Base-by-base conservation (phyloP, 2,888 invertebrate genomes). In the Melipona beecheii region DNA sequence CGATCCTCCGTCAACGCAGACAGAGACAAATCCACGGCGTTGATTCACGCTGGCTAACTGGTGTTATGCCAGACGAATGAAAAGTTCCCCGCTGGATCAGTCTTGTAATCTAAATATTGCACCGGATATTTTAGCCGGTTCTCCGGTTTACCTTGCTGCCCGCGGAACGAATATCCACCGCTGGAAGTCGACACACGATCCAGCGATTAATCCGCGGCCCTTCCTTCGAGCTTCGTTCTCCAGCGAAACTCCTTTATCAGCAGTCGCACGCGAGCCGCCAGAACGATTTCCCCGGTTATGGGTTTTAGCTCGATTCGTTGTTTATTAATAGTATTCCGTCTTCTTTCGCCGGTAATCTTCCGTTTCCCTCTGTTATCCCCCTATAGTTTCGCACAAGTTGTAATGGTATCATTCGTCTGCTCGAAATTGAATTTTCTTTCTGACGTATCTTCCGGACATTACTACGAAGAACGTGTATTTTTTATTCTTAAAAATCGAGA, bases 61-160 rank as follows among this genome's bases (percentile, higher is more conserved):
- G 66, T 54, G 79, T 75, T 60, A 56, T 62, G 24, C 27, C 13
- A 21, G 27, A 2, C 65, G 52, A 82, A 71, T 60, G 79, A 75
- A 79, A 82, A 75, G 65, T 79, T 65, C n/a, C 50, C 21, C 50
- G 19, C 52, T n/a, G 70, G 64, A 79, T 82, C 70, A 31, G 69
- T 11, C 27, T 65, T 66, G 36, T 75, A 78, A 82, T 82, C 65
- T 75, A 82, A 82, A 79, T 82, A 82, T 82, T 79, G 52, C 71
- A 73, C 60, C 78, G 72, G 72, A 62, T 71, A 70, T 79, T 75
- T 79, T 71, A 65, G 73, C 50, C 64, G 65, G 52, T 52, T 58
- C 74, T 66, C 65, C 65, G 60, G 60, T 82, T 79, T 50, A 60
- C 52, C 54, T 43, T 54, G 31, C 74, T 58, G 31, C 19, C 73